Evolutionary conservation across 2,113 vertebrate species (phyloP).

Genomic region (Salvator merianae): DNA sequence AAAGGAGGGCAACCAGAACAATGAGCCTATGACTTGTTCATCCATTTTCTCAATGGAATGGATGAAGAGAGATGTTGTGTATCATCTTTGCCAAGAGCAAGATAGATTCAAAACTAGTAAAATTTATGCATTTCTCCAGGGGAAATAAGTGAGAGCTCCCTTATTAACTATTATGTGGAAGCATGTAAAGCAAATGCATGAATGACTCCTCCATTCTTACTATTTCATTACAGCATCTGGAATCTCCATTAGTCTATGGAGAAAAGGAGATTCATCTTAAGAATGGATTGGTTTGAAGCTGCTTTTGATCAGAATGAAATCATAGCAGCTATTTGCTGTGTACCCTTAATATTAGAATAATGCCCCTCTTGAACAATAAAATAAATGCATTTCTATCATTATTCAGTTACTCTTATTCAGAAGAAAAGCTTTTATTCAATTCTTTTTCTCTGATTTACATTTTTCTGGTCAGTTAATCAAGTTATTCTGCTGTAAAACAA

Average conservation of each 20-base stretch:
- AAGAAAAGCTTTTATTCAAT: neutral
- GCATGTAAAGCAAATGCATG: neutral
- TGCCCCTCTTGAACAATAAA: neutral
- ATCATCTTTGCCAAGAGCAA: neutral
- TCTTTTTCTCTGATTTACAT: neutral
- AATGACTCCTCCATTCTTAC: neutral
- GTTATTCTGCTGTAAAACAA: neutral
- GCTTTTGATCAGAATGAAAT: slow-evolving; percentile 16
- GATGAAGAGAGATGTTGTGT: neutral
- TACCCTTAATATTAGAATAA: neutral
- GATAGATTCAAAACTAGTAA: neutral
- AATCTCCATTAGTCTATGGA: neutral
- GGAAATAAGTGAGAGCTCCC: neutral
- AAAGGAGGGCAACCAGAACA: neutral
- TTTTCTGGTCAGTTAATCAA: neutral
- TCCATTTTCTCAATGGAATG: neutral
- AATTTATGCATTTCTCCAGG: neutral
- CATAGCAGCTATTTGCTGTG: neutral
- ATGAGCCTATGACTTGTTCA: neutral
- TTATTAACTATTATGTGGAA: neutral
- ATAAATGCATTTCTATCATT: neutral
- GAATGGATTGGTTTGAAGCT: neutral
- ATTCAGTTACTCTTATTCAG: neutral
- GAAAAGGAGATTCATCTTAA: neutral
- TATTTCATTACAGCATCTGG: neutral